These are phyloP conservation scores for Urocolius indicus DNA, from an alignment of 2,113 vertebrate genomes.

Conservation along the genomic window DNA sequence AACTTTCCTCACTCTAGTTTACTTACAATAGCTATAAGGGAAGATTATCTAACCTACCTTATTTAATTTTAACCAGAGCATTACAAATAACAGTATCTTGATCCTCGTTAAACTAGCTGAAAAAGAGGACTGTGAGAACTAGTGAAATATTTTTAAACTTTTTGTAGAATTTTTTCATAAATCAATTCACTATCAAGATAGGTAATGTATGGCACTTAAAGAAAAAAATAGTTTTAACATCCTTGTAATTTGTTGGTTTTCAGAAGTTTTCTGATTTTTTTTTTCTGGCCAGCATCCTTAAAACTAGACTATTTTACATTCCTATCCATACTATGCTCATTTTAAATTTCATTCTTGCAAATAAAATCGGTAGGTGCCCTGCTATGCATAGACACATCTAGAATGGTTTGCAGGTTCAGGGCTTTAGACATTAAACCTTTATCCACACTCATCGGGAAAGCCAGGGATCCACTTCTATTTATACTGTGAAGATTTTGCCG, in stretches of 20 bases:
- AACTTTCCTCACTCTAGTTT: background rate
- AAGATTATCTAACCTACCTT: background rate
- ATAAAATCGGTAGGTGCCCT: background rate
- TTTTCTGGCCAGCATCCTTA: background rate
- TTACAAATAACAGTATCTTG: background rate
- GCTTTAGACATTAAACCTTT: background rate
- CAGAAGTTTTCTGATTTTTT: background rate
- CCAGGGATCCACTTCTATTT: constrained; percentile 35
- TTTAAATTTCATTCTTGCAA: background rate
- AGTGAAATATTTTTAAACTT: background rate
- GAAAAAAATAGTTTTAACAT: background rate
- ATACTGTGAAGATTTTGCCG: constrained; percentile 9
- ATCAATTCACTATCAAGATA: background rate
- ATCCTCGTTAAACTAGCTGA: background rate
- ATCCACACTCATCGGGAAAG: background rate
- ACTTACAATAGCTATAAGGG: background rate
- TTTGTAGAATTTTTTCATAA: background rate
- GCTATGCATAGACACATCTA: background rate
- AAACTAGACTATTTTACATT: background rate
- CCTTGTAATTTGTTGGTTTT: background rate
- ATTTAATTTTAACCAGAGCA: background rate
- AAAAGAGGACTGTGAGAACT: background rate
- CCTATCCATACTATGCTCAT: background rate
- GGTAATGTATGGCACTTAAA: background rate
- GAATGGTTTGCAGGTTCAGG: background rate